Evolutionary conservation across 64 coral and sea anemone genomes (phyloP).

Genomic region (Acropora yongei): DNA sequence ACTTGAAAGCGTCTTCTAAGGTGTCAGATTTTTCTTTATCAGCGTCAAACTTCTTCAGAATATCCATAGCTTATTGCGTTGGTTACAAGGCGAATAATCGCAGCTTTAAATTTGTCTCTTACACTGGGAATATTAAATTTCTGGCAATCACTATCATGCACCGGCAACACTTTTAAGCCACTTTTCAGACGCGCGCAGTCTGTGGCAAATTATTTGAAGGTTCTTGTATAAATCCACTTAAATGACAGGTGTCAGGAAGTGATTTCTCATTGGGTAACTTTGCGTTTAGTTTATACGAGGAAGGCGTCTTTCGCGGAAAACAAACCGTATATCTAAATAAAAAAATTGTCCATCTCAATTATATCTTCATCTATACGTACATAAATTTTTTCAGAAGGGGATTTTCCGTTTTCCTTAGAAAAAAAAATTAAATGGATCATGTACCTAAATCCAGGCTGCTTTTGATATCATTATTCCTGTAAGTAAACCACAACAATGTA

Average conservation of each 20-base stretch:
- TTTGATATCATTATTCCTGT: neutral
- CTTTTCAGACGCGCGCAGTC: neutral
- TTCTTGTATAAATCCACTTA: conserved; percentile 3
- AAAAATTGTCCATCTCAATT: neutral
- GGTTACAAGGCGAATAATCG: neutral
- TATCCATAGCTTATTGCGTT: neutral
- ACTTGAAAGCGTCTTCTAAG: conserved; percentile 75
- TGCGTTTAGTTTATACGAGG: neutral
- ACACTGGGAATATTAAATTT: neutral
- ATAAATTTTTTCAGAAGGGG: neutral
- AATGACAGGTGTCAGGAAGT: neutral
- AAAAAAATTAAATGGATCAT: neutral
- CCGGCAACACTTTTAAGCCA: neutral
- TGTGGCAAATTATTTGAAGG: neutral
- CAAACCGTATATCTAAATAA: too few relatives aligned
- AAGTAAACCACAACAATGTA: conserved; percentile 8
- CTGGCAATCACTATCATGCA: neutral
- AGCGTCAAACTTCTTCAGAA: conserved; percentile 11
- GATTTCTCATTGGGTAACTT: neutral
- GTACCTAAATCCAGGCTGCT: neutral
- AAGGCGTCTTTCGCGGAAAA: neutral
- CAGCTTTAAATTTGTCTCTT: neutral
- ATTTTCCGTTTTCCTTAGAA: neutral
- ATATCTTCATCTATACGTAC: neutral
- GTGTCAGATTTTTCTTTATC: conserved; percentile 33